phyloP scores from a whole-genome alignment of 2,888 invertebrate genomes.

The Phasia obesa region DNA sequence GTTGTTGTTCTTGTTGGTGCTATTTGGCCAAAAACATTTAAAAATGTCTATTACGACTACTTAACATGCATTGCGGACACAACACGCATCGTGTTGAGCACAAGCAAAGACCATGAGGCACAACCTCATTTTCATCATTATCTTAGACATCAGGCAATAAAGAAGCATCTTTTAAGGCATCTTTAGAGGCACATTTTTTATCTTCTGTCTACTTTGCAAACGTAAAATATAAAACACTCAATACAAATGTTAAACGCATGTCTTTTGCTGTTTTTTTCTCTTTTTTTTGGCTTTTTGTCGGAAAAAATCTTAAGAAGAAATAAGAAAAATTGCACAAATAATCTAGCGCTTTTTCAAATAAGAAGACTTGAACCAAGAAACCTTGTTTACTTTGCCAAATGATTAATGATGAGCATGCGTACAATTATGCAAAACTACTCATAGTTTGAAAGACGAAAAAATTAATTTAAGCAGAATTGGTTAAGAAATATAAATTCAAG shows the following conservation, averaged over 20 bases:
- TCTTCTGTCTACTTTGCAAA: constrained; percentile 51
- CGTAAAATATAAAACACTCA: constrained; percentile 67
- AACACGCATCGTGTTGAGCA: constrained; percentile 64
- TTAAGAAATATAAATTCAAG: neutral
- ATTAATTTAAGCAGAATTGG: constrained; percentile 4
- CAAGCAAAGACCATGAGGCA: constrained; percentile 41
- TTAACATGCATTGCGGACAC: constrained; percentile 69
- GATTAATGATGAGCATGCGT: constrained; percentile 70
- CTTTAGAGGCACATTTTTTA: constrained; percentile 57
- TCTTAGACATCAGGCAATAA: constrained; percentile 47
- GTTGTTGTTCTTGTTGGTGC: no score
- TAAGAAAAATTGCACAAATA: constrained; percentile 65
- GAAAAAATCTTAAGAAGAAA: constrained; percentile 51
- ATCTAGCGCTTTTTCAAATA: constrained; percentile 65
- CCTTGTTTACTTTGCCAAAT: constrained; percentile 64
- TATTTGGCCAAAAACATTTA: constrained; percentile 31
- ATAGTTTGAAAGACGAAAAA: neutral
- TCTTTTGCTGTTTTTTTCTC: constrained; percentile 5
- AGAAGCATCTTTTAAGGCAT: constrained; percentile 65
- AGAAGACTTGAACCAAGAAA: constrained; percentile 40
- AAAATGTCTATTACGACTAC: constrained; percentile 68
- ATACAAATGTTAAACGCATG: constrained; percentile 71
- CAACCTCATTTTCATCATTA: constrained; percentile 29
- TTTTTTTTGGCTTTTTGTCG: constrained; percentile 20
- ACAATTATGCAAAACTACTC: constrained; percentile 66